phyloP scores from a whole-genome alignment of 1,140 invertebrate genomes.

The Panonychus citri region DNA sequence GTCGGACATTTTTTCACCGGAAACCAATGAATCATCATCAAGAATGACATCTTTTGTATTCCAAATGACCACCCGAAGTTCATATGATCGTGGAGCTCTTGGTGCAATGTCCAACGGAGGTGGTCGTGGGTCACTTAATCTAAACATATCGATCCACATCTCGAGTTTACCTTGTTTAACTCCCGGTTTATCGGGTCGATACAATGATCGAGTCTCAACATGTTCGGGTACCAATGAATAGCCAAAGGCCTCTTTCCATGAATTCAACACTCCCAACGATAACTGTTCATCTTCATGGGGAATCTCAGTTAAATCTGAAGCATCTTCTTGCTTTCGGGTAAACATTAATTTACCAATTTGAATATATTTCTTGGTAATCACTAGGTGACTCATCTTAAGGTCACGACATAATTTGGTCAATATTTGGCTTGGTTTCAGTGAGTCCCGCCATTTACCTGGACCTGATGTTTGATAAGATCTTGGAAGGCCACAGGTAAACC shows the following conservation, averaged over 20 bases:
- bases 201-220: constrained; percentile 58
- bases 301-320: neutral
- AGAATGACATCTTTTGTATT: constrained; percentile 75
- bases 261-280: constrained; percentile 49
- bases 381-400: constrained; percentile 31
- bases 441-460: constrained; percentile 67
- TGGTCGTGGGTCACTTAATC: constrained; percentile 57
- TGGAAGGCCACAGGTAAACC: constrained; percentile 59
- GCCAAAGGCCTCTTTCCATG: constrained; percentile 58
- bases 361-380: neutral
- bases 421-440: constrained; percentile 66
- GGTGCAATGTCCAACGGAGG: constrained; percentile 63
- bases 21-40: constrained; percentile 73
- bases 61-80: constrained; percentile 67
- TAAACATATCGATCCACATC: constrained; percentile 83
- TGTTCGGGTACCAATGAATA: constrained; percentile 63
- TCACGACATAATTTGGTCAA: constrained; percentile 62
- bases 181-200: constrained; percentile 62
- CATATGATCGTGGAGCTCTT: constrained; percentile 55
- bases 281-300: constrained; percentile 44
- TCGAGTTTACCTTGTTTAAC: constrained; percentile 76
- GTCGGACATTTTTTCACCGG: constrained; percentile 78
- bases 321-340: neutral
- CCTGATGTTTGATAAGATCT: constrained; percentile 67
- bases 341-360: neutral